These are phyloP conservation scores for Cinclus mexicanus DNA, from an alignment of 2,113 vertebrate genomes.

Conservation along the genomic window DNA sequence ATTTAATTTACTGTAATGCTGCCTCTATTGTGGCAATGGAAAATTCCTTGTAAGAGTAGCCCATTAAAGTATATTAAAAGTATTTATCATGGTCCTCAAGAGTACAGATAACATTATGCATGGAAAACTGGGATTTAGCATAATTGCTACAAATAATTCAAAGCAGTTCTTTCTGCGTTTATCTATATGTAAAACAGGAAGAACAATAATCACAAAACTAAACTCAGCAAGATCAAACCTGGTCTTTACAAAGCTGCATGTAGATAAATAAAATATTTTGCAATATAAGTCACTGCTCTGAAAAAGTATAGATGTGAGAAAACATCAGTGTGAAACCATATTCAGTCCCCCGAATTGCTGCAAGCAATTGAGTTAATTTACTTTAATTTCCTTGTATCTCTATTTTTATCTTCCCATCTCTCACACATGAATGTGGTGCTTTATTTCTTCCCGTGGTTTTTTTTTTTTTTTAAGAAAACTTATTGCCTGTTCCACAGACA, in stretches of 20 bases:
- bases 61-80: constrained; percentile 78
- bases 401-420: neutral
- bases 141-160: constrained; percentile 70
- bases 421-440: neutral
- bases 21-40: constrained; percentile 61
- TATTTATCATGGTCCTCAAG: constrained; percentile 73
- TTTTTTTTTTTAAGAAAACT: neutral
- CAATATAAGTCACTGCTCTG: neutral
- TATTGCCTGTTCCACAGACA: neutral
- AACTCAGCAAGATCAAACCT: constrained; percentile 31
- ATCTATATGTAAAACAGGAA: constrained; percentile 34
- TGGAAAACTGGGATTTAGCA: constrained; percentile 39
- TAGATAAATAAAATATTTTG: constrained; percentile 6
- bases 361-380: neutral
- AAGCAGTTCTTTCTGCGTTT: constrained; percentile 26
- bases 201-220: constrained; percentile 34
- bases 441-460: rapidly evolving
- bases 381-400: neutral
- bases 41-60: constrained; percentile 66
- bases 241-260: neutral
- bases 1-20: constrained; percentile 72
- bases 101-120: constrained; percentile 50
- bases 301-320: neutral
- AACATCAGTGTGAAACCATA: neutral
- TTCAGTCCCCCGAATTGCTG: neutral